Base-by-base conservation (phyloP, 2,888 invertebrate species). In the Gandaritis pyraliata region DNA sequence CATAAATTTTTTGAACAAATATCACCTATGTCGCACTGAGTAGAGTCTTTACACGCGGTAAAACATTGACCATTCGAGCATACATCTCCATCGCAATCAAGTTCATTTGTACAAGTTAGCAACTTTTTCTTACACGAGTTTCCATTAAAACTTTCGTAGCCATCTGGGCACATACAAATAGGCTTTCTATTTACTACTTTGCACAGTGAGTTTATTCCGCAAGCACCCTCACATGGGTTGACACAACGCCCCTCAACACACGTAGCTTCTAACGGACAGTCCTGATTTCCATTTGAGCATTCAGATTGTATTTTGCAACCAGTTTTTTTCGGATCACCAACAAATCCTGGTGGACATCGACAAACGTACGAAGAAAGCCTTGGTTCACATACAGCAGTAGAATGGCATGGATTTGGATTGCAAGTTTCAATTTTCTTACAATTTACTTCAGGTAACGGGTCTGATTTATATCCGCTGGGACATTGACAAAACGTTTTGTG, bases 11-110 rank as follows among this genome's bases (percentile, higher is more conserved):
- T 94, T 1, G 94, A 82, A 80, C 98, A 98, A 70, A 94, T 93
- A 78, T 98, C 97, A 18, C 96, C 97, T 12, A 88, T 82, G 4
- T 96, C 95, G 80, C 97, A 98, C 77, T 97, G 97, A 54, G 94
- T 93, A 33, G 94, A 93, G 77, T 95, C 94, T 66, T 95, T 94
- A 75, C 97, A 98, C 18, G 97, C 96, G 13, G 95, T 93, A 83
- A 96, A 95, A 79, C 98, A 98, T 81, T 97, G 97, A 8, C 96
- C 96, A 73, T 96, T 95, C 45, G 95, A 94, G 82, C 98, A 98
- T 43, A 96, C 93, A 70, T 96, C 96, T 46, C 95, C 96, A 43
- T 94, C 94, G 75, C 98, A 98, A 64, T 97, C 97, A 10, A 93
- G 79, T 80, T 98, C 97, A 12, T 88, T 92, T 1, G 80, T 76